These are phyloP conservation scores for Bradypus variegatus DNA, from an alignment of 2,797 vertebrate genomes.

Conservation along the genomic window DNA sequence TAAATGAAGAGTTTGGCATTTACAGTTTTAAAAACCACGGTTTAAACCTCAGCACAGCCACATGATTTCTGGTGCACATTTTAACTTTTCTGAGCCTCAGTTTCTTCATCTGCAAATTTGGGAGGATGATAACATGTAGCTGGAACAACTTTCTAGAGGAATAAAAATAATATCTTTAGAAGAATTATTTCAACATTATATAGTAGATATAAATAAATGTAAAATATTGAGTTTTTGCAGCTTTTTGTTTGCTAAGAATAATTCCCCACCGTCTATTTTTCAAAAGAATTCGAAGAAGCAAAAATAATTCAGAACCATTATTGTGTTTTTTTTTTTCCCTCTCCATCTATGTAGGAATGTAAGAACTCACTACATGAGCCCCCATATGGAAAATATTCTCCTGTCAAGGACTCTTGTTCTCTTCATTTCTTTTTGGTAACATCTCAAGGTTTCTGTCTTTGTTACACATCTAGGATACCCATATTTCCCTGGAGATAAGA, in stretches of 20 bases:
- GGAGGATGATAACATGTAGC: background rate
- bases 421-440: constrained; percentile 31
- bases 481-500: background rate
- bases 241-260: background rate
- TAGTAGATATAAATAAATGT: background rate
- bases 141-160: background rate
- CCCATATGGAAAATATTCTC: background rate
- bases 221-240: background rate
- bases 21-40: background rate
- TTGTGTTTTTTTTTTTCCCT: background rate
- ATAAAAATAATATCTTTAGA: background rate
- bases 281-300: background rate
- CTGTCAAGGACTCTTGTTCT: background rate
- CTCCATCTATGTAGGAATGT: background rate
- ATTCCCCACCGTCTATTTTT: background rate
- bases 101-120: background rate
- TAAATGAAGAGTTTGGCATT: background rate
- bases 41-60: background rate
- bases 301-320: background rate
- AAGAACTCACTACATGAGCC: background rate
- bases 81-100: background rate
- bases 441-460: background rate
- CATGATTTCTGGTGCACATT: background rate
- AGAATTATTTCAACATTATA: background rate
- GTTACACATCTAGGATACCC: constrained; percentile 15